Evolutionary conservation across 2,113 vertebrate genomes (phyloP).

Genomic region (Sclerurus mexicanus): DNA sequence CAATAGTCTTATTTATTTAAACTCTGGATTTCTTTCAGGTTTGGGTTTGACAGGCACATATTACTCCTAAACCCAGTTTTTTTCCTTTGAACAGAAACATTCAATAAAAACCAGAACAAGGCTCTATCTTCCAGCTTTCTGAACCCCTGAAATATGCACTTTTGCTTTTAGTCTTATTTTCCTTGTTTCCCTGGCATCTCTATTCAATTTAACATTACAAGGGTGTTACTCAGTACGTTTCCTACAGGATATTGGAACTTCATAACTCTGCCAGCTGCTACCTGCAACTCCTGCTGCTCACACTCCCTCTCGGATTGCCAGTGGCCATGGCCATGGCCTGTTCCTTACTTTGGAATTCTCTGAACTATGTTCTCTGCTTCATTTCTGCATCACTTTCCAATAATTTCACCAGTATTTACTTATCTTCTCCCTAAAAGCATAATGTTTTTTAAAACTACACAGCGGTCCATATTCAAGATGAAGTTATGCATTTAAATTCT

Average conservation of each 20-base stretch:
- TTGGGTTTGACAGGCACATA: not conserved
- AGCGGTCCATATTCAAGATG: not conserved
- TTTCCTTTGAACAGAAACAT: not conserved
- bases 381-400: not conserved
- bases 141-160: not conserved
- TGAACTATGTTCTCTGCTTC: not conserved
- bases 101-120: not conserved
- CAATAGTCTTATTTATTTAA: not conserved
- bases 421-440: not conserved
- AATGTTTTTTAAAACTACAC: not conserved
- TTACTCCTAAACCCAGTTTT: not conserved
- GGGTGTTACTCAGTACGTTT: not conserved
- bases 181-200: not conserved
- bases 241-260: not conserved
- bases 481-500: not conserved
- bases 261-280: rapidly evolving
- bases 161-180: not conserved
- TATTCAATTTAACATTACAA: not conserved
- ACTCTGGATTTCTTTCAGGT: not conserved
- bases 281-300: not conserved
- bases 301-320: not conserved
- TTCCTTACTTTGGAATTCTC: not conserved
- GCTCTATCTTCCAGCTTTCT: not conserved
- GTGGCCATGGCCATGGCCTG: not conserved
- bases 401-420: not conserved